phyloP scores from a whole-genome alignment of 1,140 invertebrate species.

The Hydropsyche tenuis region DNA sequence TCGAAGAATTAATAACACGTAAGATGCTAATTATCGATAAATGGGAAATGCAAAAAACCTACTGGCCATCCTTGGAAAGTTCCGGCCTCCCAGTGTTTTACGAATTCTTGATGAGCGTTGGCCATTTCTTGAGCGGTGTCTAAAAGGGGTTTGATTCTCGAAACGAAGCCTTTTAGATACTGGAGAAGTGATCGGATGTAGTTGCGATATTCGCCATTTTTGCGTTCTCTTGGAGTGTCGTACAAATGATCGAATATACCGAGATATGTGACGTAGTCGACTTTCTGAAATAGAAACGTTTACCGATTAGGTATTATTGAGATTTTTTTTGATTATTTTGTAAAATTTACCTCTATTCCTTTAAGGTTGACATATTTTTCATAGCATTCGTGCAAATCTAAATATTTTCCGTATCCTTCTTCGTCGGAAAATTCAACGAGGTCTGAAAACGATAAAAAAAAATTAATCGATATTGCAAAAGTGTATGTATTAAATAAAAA shows the following conservation, averaged over 20 bases:
- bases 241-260: constrained; percentile 94
- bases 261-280: constrained; percentile 96
- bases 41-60: no score
- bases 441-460: constrained; percentile 61
- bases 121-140: constrained; percentile 84
- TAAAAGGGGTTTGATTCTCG: constrained; percentile 88
- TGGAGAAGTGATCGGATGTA: constrained; percentile 86
- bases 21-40: no score
- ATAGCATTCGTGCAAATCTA: constrained; percentile 98
- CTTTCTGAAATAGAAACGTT: constrained; percentile 70
- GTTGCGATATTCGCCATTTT: constrained; percentile 90
- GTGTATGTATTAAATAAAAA: constrained; percentile 32
- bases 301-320: neutral
- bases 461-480: constrained; percentile 12
- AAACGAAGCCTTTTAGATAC: constrained; percentile 88
- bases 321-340: neutral
- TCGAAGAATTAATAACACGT: neutral
- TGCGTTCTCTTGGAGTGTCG: constrained; percentile 94
- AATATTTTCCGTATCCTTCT: constrained; percentile 98
- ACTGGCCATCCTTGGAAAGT: constrained; percentile 94
- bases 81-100: constrained; percentile 86
- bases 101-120: constrained; percentile 81
- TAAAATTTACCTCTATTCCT: constrained; percentile 80
- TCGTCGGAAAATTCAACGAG: constrained; percentile 99
- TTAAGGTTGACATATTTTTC: constrained; percentile 97